Base-by-base conservation (phyloP, 1,140 invertebrate genomes). In the Sitobion miscanthi region DNA sequence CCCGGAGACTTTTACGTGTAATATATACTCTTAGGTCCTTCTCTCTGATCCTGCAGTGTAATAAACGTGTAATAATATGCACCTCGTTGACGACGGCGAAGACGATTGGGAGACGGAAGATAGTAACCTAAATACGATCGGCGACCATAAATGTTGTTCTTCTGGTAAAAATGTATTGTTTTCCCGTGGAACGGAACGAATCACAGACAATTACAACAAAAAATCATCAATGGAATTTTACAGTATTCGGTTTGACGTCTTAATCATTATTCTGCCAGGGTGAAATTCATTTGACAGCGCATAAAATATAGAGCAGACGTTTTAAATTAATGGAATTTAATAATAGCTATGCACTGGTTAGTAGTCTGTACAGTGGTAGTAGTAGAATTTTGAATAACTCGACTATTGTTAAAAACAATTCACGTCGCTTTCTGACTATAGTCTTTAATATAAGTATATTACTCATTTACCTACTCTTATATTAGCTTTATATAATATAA, bases 311-410 rank as follows among this genome's bases (percentile, higher is more conserved):
- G 4, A 62, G 1, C 25, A 38, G 21, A 90, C 52, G 49, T 89
- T 89, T 90, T 62, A 69, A 69, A 62, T 90, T 62, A 90, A 90
- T 21, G 57, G 25, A 45, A 69, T 90, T 90, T 90, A 90, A 90
- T 90, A 90, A 69, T 20, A 62, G 23, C 30, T 83, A 49, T 47
- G 21, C 85, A 30, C 9, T 6, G 25, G 25, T 30, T 11, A 30
- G 57, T 30, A 62, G 57, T 62, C 25, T 62, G 30, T 25, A 35
- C 35, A 69, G 11, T n/a, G 17, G 62, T 69, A n/a, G 62, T 6
- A 35, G 14, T 77, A 77, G 30, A n/a, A 77, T 77, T 77, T 77
- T 30, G 45, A n/a, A 47, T 52, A 47, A 57, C 35, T 57, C 54
- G 3, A 54, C 49, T 57, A 25, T 90, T 90, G 54, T 62, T n/a